A percentile compares a stretch with the other conserved stretches of the same genome.
These are phyloP conservation scores for Apamea monoglypha DNA, from an alignment of 2,888 invertebrate species.

Conservation along the genomic window DNA sequence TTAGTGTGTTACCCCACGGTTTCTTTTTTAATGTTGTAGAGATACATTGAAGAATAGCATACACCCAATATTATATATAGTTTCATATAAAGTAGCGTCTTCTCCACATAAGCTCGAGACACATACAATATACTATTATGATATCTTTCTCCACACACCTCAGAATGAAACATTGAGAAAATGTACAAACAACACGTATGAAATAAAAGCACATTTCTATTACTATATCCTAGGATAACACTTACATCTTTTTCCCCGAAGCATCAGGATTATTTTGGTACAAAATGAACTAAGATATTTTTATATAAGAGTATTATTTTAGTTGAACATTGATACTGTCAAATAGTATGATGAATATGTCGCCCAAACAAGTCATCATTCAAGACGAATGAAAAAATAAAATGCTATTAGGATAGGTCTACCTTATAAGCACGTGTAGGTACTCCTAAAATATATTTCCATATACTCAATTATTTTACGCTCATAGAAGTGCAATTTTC, in stretches of 20 bases:
- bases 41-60: background rate
- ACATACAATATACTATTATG: slow-evolving; percentile 33
- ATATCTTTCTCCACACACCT: slow-evolving; percentile 29
- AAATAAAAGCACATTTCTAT: slow-evolving; percentile 51
- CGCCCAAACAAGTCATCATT: slow-evolving; percentile 52
- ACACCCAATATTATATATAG: slow-evolving; percentile 6
- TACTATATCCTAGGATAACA: slow-evolving; percentile 39
- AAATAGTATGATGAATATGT: slow-evolving; percentile 71
- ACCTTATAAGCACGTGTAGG: slow-evolving; percentile 10
- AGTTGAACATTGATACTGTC: slow-evolving; percentile 70
- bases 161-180: slow-evolving; percentile 43
- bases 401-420: slow-evolving; percentile 10
- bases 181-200: slow-evolving; percentile 40
- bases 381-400: slow-evolving; percentile 41
- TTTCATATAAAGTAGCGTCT: slow-evolving; percentile 29
- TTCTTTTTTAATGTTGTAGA: background rate
- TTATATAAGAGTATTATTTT: slow-evolving; percentile 55
- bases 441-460: background rate
- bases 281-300: slow-evolving; percentile 27
- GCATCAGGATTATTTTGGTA: slow-evolving; percentile 27
- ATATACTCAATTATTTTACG: background rate
- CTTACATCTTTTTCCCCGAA: slow-evolving; percentile 54
- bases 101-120: slow-evolving; percentile 31
- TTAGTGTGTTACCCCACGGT: background rate
- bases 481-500: background rate